Conservation (phyloP, 2,797 vertebrate species). For the Xiphorhynchus erythropygius region DNA sequence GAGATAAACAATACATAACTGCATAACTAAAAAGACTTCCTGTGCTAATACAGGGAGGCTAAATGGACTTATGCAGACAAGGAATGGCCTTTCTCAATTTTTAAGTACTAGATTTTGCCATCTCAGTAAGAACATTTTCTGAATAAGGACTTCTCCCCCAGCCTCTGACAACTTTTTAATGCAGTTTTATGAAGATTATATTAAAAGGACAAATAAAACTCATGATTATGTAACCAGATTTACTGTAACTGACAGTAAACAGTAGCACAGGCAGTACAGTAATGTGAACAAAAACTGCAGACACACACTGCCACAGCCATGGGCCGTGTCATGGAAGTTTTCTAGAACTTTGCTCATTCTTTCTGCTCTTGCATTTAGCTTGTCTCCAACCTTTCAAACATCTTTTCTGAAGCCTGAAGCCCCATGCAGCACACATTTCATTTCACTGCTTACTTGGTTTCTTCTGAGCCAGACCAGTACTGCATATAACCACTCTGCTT, state of each 20-base stretch:
- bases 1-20: not conserved
- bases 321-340: not conserved
- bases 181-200: not conserved
- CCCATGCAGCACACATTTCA: not conserved
- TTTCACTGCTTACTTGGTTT: not conserved
- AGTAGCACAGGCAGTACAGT: not conserved
- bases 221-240: not conserved
- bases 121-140: not conserved
- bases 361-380: not conserved
- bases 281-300: not conserved
- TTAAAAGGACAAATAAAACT: not conserved
- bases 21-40: not conserved
- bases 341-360: not conserved
- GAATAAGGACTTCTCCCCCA: not conserved
- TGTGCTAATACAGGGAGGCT: not conserved
- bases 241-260: not conserved
- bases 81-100: not conserved
- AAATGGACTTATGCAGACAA: rapidly evolving
- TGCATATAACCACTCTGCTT: not conserved
- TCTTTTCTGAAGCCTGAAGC: not conserved
- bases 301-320: not conserved
- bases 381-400: not conserved
- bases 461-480: not conserved
- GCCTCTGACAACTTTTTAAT: not conserved
- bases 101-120: not conserved